phyloP scores from a whole-genome alignment of 2,113 vertebrate species.

The Notiomystis cincta region DNA sequence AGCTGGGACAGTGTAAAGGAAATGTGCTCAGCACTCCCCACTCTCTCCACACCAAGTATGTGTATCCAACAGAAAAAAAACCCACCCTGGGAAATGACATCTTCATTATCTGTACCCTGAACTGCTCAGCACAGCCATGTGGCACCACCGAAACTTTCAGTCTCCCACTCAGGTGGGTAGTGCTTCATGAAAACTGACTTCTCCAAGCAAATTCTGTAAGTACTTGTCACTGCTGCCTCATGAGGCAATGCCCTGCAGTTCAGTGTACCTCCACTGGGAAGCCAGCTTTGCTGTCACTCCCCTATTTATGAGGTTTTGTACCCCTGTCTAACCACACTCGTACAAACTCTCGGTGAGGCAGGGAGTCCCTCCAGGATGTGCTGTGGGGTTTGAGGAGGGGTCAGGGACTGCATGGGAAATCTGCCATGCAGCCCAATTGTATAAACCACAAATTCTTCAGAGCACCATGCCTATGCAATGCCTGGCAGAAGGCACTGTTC shows the following conservation, averaged over 20 bases:
- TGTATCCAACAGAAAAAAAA: background rate
- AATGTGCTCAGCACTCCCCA: background rate
- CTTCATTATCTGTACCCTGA: background rate
- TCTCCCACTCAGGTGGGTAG: background rate
- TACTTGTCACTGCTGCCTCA: background rate
- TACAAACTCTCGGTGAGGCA: background rate
- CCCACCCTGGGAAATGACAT: background rate
- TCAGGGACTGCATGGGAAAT: background rate
- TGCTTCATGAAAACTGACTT: background rate
- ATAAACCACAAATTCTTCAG: background rate
- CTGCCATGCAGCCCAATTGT: background rate
- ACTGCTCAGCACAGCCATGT: background rate
- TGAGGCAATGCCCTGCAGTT: background rate
- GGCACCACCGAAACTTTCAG: background rate
- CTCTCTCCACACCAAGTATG: background rate
- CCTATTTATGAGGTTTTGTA: background rate
- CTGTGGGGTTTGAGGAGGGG: background rate
- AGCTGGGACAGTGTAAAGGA: background rate
- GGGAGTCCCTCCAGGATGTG: background rate
- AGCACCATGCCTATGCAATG: background rate
- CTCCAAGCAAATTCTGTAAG: background rate
- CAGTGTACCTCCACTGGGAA: background rate
- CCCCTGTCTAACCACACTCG: background rate
- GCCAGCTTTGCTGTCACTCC: background rate
- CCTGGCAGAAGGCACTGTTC: conserved; percentile 9